phyloP scores from a whole-genome alignment of 1,140 invertebrate species.

The Nasonia giraulti region DNA sequence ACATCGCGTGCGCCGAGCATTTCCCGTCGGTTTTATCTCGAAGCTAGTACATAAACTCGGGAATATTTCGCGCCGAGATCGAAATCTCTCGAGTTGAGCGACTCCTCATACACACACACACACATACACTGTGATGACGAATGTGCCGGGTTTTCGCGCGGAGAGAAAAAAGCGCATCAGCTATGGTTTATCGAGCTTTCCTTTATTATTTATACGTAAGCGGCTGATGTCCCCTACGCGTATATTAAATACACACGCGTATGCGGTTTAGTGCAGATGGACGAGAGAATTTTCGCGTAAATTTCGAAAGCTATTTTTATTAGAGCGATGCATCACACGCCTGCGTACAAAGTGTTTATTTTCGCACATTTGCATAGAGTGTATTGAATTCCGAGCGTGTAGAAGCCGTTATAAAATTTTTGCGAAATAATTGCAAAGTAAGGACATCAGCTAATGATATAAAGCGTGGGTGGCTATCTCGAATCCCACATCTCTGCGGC shows the following conservation, averaged over 20 bases:
- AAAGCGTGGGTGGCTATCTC: not conserved
- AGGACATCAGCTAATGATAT: no score
- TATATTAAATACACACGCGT: slow-evolving; percentile 7
- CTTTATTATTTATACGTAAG: slow-evolving; percentile 19
- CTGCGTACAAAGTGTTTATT: not conserved
- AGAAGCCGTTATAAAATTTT: not conserved
- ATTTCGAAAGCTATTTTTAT: slow-evolving; percentile 14
- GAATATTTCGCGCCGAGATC: slow-evolving; percentile 16
- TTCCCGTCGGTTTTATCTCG: slow-evolving; percentile 3
- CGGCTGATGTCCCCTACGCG: not conserved
- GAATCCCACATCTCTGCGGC: not conserved
- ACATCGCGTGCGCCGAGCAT: slow-evolving; percentile 31
- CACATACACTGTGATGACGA: slow-evolving; percentile 18
- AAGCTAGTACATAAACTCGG: slow-evolving; percentile 22
- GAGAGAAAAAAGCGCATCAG: slow-evolving; percentile 21
- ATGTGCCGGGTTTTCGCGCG: slow-evolving; percentile 12
- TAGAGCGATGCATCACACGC: not conserved
- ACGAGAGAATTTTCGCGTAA: not conserved
- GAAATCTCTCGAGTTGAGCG: slow-evolving; percentile 24
- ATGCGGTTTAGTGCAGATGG: not conserved
- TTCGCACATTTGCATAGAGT: not conserved
- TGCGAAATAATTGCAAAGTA: no score
- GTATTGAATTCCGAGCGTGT: not conserved
- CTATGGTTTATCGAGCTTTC: slow-evolving; percentile 22
- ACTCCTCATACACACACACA: not conserved